Conservation (phyloP, 2,113 vertebrate genomes). For the Osmerus mordax region DNA sequence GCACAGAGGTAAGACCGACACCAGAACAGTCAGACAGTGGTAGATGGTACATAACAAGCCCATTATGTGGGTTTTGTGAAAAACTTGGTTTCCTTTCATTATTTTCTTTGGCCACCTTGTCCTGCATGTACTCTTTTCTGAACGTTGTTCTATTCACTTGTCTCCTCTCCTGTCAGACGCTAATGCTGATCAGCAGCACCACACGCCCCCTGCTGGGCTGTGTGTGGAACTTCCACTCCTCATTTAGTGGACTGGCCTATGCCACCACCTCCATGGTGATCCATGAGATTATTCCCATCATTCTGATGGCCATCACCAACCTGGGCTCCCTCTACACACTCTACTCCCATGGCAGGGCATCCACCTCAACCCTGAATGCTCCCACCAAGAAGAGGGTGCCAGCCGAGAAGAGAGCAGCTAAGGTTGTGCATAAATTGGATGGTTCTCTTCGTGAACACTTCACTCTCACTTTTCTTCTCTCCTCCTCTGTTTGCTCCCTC, state of each 20-base stretch:
- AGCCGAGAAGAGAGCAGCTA: constrained; percentile 72
- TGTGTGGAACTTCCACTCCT: constrained; percentile 73
- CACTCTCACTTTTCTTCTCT: no score
- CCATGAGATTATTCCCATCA: constrained; percentile 71
- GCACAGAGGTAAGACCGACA: constrained; percentile 63
- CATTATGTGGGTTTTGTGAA: neutral
- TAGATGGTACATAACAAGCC: neutral
- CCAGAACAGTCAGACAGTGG: neutral
- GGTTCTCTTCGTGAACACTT: no score
- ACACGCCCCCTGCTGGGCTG: constrained; percentile 75
- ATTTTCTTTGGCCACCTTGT: neutral
- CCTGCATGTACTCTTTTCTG: neutral
- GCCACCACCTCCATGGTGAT: constrained; percentile 74
- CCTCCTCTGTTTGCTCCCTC: neutral
- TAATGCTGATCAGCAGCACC: constrained; percentile 76
- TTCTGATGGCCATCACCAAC: constrained; percentile 73
- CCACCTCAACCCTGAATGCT: constrained; percentile 27
- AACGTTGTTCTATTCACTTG: no score
- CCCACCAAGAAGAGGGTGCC: constrained; percentile 60
- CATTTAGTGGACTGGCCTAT: constrained; percentile 61
- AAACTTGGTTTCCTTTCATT: neutral
- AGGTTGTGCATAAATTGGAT: constrained; percentile 14
- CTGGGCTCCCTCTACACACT: constrained; percentile 72
- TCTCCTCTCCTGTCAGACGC: constrained; percentile 44
- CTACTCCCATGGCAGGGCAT: constrained; percentile 56